phyloP scores from a whole-genome alignment of 2,113 vertebrate species.

The Aldabrachelys gigantea region DNA sequence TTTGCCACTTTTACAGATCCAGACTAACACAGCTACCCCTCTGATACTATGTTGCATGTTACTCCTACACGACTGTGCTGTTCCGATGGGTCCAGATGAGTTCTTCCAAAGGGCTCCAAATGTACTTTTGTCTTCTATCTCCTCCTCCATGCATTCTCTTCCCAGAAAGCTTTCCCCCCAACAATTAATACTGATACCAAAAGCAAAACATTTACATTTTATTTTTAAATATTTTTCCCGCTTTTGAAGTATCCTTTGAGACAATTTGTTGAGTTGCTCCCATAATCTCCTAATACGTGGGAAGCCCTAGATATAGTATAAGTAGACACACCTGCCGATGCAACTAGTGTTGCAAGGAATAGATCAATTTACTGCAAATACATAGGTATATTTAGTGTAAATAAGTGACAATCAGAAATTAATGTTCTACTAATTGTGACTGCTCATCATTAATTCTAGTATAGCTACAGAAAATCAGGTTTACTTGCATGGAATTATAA shows the following conservation, averaged over 20 bases:
- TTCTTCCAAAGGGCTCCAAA: background rate
- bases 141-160: background rate
- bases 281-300: background rate
- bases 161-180: background rate
- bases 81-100: background rate
- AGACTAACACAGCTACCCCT: too few relatives aligned
- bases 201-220: background rate
- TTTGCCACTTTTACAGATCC: too few relatives aligned
- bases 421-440: background rate
- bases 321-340: background rate
- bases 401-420: background rate
- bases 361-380: background rate
- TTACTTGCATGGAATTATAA: background rate
- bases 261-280: background rate
- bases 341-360: background rate
- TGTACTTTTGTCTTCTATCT: background rate
- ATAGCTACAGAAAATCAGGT: accelerated
- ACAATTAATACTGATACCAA: background rate
- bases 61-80: background rate
- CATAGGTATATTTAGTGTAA: background rate
- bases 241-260: background rate
- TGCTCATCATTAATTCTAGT: background rate
- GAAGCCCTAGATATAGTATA: accelerated
- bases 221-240: background rate
- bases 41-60: background rate